Percentiles rank a stretch among this genome's conserved stretches.
Evolutionary conservation across 2,113 vertebrate genomes (phyloP).

Genomic region (Sclerurus mexicanus): DNA sequence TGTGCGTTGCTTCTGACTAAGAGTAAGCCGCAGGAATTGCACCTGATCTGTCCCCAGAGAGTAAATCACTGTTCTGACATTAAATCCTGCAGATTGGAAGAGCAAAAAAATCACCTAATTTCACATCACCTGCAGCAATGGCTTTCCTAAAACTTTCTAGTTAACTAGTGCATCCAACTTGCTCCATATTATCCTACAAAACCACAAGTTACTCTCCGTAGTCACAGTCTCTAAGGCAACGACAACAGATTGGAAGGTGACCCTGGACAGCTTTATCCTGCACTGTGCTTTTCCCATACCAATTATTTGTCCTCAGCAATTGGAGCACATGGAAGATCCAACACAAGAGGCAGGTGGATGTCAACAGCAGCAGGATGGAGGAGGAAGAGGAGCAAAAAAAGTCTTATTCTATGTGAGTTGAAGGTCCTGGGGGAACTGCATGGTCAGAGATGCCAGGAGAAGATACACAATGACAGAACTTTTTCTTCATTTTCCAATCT

Average conservation of each 20-base stretch:
- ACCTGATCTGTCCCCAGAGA: background rate
- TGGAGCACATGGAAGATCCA: background rate
- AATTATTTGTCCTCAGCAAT: background rate
- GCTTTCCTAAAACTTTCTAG: background rate
- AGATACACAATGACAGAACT: background rate
- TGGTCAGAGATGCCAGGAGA: background rate
- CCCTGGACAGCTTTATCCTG: background rate
- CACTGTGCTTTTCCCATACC: background rate
- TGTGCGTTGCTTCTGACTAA: background rate
- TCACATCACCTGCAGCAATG: background rate
- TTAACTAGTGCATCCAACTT: background rate
- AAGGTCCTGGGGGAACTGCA: rapidly evolving
- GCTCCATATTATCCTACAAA: background rate
- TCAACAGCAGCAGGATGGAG: background rate
- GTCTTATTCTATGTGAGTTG: rapidly evolving
- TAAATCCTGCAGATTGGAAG: background rate
- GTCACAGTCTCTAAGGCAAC: background rate
- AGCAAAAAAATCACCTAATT: background rate
- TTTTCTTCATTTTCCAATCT: background rate
- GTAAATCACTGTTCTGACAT: background rate
- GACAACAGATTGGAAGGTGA: background rate
- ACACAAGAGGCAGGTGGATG: background rate
- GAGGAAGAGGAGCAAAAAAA: background rate
- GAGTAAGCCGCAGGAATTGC: background rate
- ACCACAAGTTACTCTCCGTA: background rate